phyloP scores from a whole-genome alignment of 1,140 invertebrate species.

The Pectinophora gossypiella region DNA sequence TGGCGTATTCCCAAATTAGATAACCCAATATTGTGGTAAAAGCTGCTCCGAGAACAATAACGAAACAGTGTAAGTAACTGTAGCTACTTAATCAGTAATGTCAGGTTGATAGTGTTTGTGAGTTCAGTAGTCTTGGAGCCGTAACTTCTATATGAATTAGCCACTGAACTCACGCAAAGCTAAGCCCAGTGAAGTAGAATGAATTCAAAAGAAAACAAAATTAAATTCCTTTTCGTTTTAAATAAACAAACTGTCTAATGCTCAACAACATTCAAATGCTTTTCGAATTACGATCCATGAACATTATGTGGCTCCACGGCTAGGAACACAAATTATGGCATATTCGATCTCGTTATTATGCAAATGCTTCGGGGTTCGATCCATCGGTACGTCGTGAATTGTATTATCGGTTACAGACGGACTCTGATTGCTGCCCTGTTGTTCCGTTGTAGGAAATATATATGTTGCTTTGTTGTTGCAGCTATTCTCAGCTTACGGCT shows the following conservation, averaged over 20 bases:
- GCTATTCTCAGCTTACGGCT: neutral
- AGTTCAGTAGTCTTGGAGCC: too few species aligned
- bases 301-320: slow-evolving; percentile 9
- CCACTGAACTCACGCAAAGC: too few species aligned
- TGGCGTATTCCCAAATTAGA: neutral
- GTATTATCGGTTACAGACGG: slow-evolving; percentile 10
- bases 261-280: neutral
- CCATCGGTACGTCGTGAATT: slow-evolving; percentile 11
- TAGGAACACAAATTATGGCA: slow-evolving; percentile 15
- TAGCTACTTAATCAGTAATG: too few species aligned
- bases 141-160: too few species aligned
- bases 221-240: neutral
- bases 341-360: slow-evolving; percentile 21
- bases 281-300: neutral
- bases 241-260: neutral
- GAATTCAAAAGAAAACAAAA: neutral
- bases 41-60: neutral
- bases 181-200: too few species aligned
- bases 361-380: slow-evolving; percentile 13
- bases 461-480: neutral
- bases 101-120: too few species aligned
- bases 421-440: neutral
- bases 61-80: neutral
- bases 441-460: neutral
- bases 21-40: neutral